Base-by-base conservation (phyloP, 1,140 invertebrate species). In the Epicauta chinensis region DNA sequence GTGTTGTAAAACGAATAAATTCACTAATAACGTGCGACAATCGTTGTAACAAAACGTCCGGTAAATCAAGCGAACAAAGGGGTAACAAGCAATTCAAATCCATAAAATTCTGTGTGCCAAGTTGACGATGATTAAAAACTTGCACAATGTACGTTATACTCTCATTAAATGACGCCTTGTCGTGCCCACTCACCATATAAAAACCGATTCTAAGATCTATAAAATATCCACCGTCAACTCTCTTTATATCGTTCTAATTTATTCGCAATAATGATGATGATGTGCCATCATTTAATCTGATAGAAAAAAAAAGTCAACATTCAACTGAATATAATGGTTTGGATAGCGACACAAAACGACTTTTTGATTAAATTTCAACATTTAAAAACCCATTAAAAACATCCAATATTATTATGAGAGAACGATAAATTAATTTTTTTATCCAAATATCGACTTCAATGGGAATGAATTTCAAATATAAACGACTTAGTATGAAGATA, bases 111-210 rank as follows among this genome's bases (percentile, higher is more conserved):
- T 13, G 15, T 17, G 38, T 40, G 38, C 38, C 15, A 40, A 40
- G n/a, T 46, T 34, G 43, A 46, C 16, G 45, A 37, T 29, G 45
- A 47, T 47, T 47, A 47, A 47, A 47, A 47, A 47, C 45, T 16
- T 35, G 16, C 32, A 38, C 45, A 47, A 38, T 47, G 45, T 47
- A 23, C 23, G 9, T 17, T 47, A 17, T 38, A 47, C 45, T 47
- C 35, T 47, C 45, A 37, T 47, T 47, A 47, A 38, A 38, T 47
- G 45, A 47, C 45, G 45, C 45, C 35, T 16, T 47, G 45, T 47
- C 34, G 44, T 34, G 34, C 44, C 44, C 44, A 47, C 44, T 47
- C 44, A 47, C 44, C 29, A 47, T 47, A 37, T 37, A 47, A 47
- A 23, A 23, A 23, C 23, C 44, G 5, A 36, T 45, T 34, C 31